These are phyloP conservation scores for Anorthoa munda DNA, from an alignment of 2,888 invertebrate genomes.

Conservation along the genomic window DNA sequence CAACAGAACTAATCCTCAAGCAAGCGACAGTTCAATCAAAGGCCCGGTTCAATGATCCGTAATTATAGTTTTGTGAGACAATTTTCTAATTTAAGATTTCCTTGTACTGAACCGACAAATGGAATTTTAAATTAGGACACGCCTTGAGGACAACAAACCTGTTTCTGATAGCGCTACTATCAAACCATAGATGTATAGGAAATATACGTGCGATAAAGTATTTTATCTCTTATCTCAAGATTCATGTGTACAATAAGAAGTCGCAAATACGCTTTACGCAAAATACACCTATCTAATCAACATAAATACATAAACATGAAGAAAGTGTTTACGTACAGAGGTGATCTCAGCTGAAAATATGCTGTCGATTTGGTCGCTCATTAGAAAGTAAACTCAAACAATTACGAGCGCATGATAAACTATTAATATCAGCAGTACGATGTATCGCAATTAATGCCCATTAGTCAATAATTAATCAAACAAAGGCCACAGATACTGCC, in stretches of 20 bases:
- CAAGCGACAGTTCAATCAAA: slow-evolving; percentile 62
- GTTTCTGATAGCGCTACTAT: slow-evolving; percentile 51
- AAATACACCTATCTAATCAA: slow-evolving; percentile 58
- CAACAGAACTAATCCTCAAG: slow-evolving; percentile 51
- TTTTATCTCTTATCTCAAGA: slow-evolving; percentile 46
- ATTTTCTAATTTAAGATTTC: slow-evolving; percentile 64
- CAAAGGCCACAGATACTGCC: slow-evolving; percentile 29
- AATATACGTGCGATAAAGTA: slow-evolving; percentile 43
- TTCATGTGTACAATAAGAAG: slow-evolving; percentile 43
- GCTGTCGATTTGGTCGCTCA: slow-evolving; percentile 57
- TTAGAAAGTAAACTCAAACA: slow-evolving; percentile 61
- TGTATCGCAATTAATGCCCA: slow-evolving; percentile 39
- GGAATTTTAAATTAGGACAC: slow-evolving; percentile 58
- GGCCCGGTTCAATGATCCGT: slow-evolving; percentile 65
- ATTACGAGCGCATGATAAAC: slow-evolving; percentile 49
- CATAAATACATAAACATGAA: slow-evolving; percentile 64
- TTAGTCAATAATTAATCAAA: slow-evolving; percentile 53
- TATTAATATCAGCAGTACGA: slow-evolving; percentile 48
- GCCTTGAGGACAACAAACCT: slow-evolving; percentile 54
- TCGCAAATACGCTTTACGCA: slow-evolving; percentile 45
- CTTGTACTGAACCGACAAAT: slow-evolving; percentile 57
- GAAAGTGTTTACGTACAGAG: slow-evolving; percentile 51
- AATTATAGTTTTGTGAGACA: slow-evolving; percentile 65
- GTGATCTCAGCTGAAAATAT: slow-evolving; percentile 58
- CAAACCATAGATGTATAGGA: slow-evolving; percentile 40